These are phyloP conservation scores for Palaemon carinicauda DNA, from an alignment of 1,140 invertebrate species.

Conservation along the genomic window DNA sequence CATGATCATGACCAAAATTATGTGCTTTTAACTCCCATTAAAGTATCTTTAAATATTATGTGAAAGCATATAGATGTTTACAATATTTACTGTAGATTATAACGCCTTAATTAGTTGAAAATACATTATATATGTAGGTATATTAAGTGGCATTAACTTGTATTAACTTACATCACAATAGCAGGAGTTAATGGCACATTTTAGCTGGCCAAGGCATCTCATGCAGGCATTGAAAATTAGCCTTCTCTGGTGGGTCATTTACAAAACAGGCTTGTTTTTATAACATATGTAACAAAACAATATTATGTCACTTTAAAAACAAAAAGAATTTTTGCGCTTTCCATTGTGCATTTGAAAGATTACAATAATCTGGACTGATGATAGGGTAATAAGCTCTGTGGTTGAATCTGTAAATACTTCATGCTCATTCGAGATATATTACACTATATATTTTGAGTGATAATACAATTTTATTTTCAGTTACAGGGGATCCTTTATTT, in stretches of 20 bases:
- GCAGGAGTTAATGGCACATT: not conserved
- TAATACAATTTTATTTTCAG: slow-evolving; percentile 20
- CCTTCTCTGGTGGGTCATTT: slow-evolving; percentile 11
- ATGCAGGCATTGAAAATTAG: slow-evolving; percentile 18
- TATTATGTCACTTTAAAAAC: slow-evolving; percentile 20
- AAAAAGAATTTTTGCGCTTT: slow-evolving; percentile 25
- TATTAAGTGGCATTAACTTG: not conserved
- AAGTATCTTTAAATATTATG: no score
- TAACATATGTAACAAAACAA: slow-evolving; percentile 16
- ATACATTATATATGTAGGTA: no score
- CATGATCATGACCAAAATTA: not conserved
- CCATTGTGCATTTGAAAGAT: slow-evolving; percentile 31
- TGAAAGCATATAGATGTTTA: no score
- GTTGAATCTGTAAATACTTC: slow-evolving; percentile 27
- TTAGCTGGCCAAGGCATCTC: not conserved
- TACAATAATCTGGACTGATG: slow-evolving; percentile 6
- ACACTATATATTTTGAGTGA: slow-evolving; percentile 29
- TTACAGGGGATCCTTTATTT: slow-evolving; percentile 12
- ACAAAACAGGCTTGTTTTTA: not conserved
- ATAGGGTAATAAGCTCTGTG: slow-evolving; percentile 27
- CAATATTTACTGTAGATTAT: not conserved
- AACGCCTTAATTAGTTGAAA: not conserved
- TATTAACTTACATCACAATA: slow-evolving; percentile 7
- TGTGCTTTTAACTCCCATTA: slow-evolving; percentile 16
- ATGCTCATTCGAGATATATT: slow-evolving; percentile 26